Evolutionary conservation across 2,797 vertebrate genomes (phyloP).

Genomic region (Falco biarmicus): DNA sequence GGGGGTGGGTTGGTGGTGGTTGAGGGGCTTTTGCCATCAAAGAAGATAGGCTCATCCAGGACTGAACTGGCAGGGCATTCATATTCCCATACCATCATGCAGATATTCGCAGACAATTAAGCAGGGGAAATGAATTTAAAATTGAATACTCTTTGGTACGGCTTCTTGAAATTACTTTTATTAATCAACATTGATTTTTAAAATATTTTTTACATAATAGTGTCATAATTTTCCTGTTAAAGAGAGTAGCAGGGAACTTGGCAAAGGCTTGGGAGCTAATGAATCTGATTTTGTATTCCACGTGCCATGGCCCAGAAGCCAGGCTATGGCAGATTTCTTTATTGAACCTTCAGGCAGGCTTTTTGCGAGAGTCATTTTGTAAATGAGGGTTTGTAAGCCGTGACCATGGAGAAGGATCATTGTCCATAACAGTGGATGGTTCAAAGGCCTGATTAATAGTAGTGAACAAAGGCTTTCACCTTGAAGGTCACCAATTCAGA

Average conservation of each 20-base stretch:
- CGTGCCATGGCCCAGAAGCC: not conserved
- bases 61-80: constrained; percentile 2
- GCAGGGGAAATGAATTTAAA: constrained; percentile 67
- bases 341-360: not conserved
- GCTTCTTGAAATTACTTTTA: constrained; percentile 68
- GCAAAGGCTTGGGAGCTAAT: not conserved
- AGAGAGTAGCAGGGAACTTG: not conserved
- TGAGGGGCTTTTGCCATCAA: not conserved
- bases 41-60: not conserved
- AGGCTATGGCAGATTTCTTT: constrained; percentile 6
- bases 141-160: constrained; percentile 18
- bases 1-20: not conserved
- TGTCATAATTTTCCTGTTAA: constrained; percentile 30
- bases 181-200: constrained; percentile 66
- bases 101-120: constrained; percentile 65
- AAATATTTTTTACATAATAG: constrained; percentile 30
- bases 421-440: not conserved
- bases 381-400: not conserved
- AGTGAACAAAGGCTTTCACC: not conserved
- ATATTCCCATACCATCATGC: not conserved
- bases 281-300: constrained; percentile 12
- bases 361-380: not conserved
- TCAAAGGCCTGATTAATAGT: constrained; percentile 11
- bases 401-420: constrained; percentile 3
- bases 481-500: not conserved